phyloP scores from a whole-genome alignment of 2,113 vertebrate species.

The Dasyprocta punctata region DNA sequence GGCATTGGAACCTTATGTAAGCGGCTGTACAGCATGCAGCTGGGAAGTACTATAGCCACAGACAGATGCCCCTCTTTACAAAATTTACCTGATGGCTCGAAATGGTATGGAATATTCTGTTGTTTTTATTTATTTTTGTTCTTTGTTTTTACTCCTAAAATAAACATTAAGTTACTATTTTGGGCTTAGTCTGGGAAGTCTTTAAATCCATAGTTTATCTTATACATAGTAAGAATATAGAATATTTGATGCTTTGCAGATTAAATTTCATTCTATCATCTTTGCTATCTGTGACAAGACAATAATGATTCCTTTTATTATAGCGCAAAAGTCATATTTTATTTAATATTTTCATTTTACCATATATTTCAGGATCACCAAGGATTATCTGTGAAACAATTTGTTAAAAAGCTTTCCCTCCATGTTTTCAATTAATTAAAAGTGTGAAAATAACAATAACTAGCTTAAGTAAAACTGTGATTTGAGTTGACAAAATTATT shows the following conservation, averaged over 20 bases:
- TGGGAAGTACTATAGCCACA: background rate
- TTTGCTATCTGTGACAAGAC: background rate
- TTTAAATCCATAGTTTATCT: background rate
- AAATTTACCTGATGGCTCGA: background rate
- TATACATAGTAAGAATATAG: background rate
- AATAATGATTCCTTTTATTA: background rate
- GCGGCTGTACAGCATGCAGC: accelerated
- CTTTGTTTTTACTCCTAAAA: background rate
- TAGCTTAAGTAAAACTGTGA: background rate
- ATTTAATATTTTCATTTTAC: background rate
- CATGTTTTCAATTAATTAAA: background rate
- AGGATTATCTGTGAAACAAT: background rate
- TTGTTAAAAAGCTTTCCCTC: background rate
- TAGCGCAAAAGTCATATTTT: background rate
- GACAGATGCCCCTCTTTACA: background rate
- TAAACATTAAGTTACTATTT: background rate
- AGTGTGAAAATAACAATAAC: background rate
- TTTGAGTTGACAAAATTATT: background rate
- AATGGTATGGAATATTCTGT: background rate
- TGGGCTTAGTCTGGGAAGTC: accelerated
- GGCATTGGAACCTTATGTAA: background rate
- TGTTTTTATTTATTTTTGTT: background rate
- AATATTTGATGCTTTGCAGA: background rate
- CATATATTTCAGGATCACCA: background rate
- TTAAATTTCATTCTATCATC: background rate